These are phyloP conservation scores for Circaetus gallicus DNA, from an alignment of 2,113 vertebrate species.

Conservation along the genomic window DNA sequence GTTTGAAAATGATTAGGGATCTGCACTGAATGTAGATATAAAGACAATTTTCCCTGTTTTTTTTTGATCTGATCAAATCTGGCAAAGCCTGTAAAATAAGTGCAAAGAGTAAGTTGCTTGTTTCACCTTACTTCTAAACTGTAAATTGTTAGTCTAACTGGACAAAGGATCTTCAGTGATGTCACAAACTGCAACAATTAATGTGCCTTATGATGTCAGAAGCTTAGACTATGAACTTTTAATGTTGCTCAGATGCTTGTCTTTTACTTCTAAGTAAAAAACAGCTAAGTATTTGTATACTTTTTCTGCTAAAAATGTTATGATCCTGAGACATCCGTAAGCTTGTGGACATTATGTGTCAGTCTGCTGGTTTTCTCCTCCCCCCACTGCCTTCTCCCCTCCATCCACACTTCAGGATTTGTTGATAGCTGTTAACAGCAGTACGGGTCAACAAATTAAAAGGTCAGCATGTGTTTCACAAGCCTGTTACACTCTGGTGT, in stretches of 20 bases:
- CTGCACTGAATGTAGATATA: not conserved
- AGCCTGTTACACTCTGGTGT: not conserved
- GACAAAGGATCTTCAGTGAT: not conserved
- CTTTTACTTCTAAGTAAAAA: not conserved
- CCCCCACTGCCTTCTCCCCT: not conserved
- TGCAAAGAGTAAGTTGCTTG: not conserved
- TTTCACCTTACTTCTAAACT: not conserved
- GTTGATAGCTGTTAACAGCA: not conserved
- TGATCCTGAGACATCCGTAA: not conserved
- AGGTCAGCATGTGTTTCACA: not conserved
- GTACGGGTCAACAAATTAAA: not conserved
- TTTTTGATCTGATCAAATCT: not conserved
- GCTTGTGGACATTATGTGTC: not conserved
- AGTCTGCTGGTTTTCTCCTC: not conserved
- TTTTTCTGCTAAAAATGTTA: not conserved
- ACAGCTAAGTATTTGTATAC: not conserved
- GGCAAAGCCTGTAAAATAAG: not conserved
- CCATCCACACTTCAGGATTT: not conserved
- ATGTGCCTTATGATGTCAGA: not conserved
- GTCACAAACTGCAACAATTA: not conserved
- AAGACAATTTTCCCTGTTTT: not conserved
- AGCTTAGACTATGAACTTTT: not conserved
- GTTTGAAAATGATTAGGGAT: not conserved
- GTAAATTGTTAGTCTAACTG: not conserved
- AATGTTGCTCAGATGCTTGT: not conserved